A percentile compares a stretch with the other conserved stretches of the same genome.
These are phyloP conservation scores for Lacerta agilis DNA, from an alignment of 2,797 vertebrate genomes.

Conservation along the genomic window DNA sequence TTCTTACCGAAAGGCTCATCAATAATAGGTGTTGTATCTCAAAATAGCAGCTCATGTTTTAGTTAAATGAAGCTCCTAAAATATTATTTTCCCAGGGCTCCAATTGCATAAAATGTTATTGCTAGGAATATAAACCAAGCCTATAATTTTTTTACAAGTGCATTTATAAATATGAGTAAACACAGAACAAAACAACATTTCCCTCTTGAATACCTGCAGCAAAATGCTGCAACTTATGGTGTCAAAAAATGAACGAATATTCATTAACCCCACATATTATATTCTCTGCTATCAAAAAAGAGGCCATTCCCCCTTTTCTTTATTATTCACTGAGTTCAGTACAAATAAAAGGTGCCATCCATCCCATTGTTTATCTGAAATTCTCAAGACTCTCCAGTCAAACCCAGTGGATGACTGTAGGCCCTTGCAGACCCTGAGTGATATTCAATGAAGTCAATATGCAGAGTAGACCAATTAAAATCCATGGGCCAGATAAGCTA, in stretches of 20 bases:
- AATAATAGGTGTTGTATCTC: not conserved
- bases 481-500: too few species aligned
- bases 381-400: not conserved
- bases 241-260: not conserved
- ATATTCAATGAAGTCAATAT: too few species aligned
- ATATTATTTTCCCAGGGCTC: not conserved
- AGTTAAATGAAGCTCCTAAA: not conserved
- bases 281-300: not conserved
- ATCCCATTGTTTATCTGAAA: constrained; percentile 7
- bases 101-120: constrained; percentile 9
- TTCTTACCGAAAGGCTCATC: not conserved
- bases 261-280: not conserved
- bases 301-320: not conserved
- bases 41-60: not conserved
- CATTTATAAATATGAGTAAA: not conserved
- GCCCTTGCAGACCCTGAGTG: not conserved
- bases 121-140: not conserved
- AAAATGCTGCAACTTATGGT: not conserved
- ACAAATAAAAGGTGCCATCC: not conserved
- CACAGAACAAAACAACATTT: not conserved
- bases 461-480: too few species aligned
- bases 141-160: not conserved
- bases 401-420: not conserved
- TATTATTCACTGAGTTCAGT: not conserved
- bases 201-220: not conserved